Conservation (phyloP, 2,113 vertebrate genomes). For the Semnopithecus entellus region DNA sequence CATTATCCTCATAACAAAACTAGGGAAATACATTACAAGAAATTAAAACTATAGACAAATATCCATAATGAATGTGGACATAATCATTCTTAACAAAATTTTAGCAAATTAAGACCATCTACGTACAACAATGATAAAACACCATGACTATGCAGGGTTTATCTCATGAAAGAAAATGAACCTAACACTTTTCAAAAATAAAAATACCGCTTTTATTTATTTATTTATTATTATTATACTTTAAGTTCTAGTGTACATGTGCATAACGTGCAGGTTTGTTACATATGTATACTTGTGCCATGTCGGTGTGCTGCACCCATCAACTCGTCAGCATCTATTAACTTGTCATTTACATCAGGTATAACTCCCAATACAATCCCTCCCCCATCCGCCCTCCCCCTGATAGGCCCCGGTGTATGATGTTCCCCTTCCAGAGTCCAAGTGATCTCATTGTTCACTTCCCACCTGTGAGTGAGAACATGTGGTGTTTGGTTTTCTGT, state of each 20-base stretch:
- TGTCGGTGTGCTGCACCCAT: too few species aligned
- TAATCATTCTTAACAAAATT: neutral
- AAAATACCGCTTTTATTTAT: neutral
- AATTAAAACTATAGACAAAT: neutral
- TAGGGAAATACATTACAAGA: neutral
- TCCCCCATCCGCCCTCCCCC: rapidly evolving
- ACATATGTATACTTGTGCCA: too few species aligned
- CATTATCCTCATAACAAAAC: neutral
- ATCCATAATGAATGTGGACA: neutral
- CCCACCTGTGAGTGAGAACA: too few species aligned
- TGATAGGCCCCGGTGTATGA: rapidly evolving
- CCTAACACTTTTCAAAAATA: neutral
- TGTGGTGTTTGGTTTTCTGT: too few species aligned
- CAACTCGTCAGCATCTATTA: too few species aligned
- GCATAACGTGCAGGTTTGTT: too few species aligned
- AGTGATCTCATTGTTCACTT: too few species aligned
- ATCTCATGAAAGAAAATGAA: neutral
- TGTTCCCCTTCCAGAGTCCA: too few species aligned
- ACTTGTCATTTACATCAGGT: rapidly evolving
- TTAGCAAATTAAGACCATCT: neutral
- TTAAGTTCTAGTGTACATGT: too few species aligned
- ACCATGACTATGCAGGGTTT: neutral
- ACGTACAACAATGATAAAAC: neutral
- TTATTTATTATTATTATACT: too few species aligned
- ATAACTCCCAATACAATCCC: too few species aligned